Evolutionary conservation across 2,888 invertebrate species (phyloP), one percentile per base, ranked within the genome.

Genomic region (Helicoverpa assulta): DNA sequence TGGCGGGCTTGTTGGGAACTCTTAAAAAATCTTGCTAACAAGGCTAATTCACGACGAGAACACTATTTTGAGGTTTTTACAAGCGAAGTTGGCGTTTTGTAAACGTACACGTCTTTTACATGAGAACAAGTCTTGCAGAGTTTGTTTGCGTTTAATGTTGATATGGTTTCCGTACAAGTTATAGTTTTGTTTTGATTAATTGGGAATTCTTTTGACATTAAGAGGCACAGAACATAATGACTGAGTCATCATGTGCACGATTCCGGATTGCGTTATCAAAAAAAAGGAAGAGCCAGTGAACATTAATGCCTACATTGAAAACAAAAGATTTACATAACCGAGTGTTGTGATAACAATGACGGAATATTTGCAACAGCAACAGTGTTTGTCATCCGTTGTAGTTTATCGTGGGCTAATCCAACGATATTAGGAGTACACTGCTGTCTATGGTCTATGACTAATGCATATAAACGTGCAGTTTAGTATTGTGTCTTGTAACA

Each of bases 21-120:
- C 81, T 85, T 81, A 84, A 81, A 86, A 85, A 86, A 84, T 81
- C 81, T 85, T 77, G 78, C 79, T 85, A 83, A 84, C 85, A 82
- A 80, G 73, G 67, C 74, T 77, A 80, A 83, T 86, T 87, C 84
- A 78, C 58, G 75, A 68, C 26, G 69, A 71, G 67, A 60, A 70
- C 67, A 78, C 73, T 76, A 82, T 72, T 82, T 72, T 59, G 65
- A 57, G 60, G 26, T 29, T 68, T 69, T 70, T 75, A 72, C 29
- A 76, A 58, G 53, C 50, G 37, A 59, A 68, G 50, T 62, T 67
- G n/a, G 21, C 12, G 21, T 40, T 55, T 55, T 47, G 10, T 55
- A 53, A 26, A 16, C 73, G 16, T 50, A 43, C 52, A 43, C 52
- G 33, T 63, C 40, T 43, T 73, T 19, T 14, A 21, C 16, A 53